A percentile compares a stretch with the other conserved stretches of the same genome.
Evolutionary conservation across 2,113 vertebrate genomes (phyloP).

Genomic region (Penelope pileata): DNA sequence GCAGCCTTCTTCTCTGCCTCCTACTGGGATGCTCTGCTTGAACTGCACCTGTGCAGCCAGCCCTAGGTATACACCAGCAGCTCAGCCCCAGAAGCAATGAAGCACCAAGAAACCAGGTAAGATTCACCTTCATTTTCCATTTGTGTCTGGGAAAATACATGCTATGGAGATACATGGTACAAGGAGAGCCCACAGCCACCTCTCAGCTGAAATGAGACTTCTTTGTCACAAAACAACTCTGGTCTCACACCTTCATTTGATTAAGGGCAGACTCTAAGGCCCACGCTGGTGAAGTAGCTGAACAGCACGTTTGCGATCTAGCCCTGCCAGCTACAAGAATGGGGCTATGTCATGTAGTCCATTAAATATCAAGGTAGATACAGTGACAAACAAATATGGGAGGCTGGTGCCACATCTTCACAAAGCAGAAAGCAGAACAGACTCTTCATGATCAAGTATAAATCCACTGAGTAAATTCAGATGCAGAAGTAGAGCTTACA

Average conservation of each 20-base stretch:
- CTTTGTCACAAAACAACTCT: background rate
- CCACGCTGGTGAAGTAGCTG: background rate
- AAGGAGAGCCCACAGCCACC: background rate
- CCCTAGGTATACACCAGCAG: background rate
- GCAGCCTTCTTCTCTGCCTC: conserved; percentile 42
- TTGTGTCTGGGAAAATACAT: background rate
- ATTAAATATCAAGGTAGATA: background rate
- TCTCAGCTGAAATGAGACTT: background rate
- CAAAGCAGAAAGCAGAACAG: background rate
- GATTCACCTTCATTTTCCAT: accelerated
- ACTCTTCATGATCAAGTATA: background rate
- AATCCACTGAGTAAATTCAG: background rate
- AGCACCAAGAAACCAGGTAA: background rate
- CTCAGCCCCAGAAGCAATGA: background rate
- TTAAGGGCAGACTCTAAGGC: background rate
- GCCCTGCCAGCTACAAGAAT: background rate
- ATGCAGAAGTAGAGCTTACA: background rate
- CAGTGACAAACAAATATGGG: background rate
- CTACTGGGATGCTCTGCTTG: background rate
- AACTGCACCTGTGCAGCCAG: conserved; percentile 9
- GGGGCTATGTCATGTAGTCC: accelerated
- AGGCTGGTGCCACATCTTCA: background rate
- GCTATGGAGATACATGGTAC: background rate
- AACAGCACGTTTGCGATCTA: background rate
- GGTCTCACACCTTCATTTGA: background rate